Evolutionary conservation across 2,888 invertebrate genomes (phyloP).

Genomic region (Heliconius ethilla): DNA sequence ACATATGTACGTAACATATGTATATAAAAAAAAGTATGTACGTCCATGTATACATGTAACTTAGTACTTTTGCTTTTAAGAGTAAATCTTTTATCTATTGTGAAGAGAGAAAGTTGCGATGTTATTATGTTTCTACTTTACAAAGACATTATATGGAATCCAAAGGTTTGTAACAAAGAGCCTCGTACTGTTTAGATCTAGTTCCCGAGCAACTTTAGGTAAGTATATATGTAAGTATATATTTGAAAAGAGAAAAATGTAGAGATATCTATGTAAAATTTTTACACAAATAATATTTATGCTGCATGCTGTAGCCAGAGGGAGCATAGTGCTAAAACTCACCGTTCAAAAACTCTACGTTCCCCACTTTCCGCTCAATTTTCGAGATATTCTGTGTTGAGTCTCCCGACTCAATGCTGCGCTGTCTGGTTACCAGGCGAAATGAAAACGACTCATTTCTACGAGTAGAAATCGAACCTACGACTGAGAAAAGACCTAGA

Average conservation of each 20-base stretch:
- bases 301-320: not conserved
- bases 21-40: too few species aligned
- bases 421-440: too few species aligned
- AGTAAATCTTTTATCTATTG: slow-evolving; percentile 39
- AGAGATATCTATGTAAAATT: not conserved
- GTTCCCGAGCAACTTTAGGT: not conserved
- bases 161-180: slow-evolving; percentile 35
- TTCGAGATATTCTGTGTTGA: too few species aligned
- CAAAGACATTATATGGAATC: slow-evolving; percentile 37
- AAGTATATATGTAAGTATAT: not conserved
- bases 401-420: too few species aligned
- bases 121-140: slow-evolving; percentile 41
- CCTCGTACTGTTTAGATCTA: not conserved
- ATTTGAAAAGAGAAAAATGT: not conserved
- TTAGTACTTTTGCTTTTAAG: slow-evolving; percentile 12
- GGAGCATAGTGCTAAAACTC: too few species aligned
- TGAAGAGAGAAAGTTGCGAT: slow-evolving; percentile 44
- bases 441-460: too few species aligned
- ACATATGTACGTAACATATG: not conserved
- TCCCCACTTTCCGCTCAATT: too few species aligned
- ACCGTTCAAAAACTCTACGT: too few species aligned
- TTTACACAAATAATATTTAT: not conserved
- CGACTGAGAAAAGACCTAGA: too few species aligned
- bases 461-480: too few species aligned
- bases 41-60: not conserved